Base-by-base conservation (phyloP, 1,140 invertebrate species). In the Sminthurides bifidus region DNA sequence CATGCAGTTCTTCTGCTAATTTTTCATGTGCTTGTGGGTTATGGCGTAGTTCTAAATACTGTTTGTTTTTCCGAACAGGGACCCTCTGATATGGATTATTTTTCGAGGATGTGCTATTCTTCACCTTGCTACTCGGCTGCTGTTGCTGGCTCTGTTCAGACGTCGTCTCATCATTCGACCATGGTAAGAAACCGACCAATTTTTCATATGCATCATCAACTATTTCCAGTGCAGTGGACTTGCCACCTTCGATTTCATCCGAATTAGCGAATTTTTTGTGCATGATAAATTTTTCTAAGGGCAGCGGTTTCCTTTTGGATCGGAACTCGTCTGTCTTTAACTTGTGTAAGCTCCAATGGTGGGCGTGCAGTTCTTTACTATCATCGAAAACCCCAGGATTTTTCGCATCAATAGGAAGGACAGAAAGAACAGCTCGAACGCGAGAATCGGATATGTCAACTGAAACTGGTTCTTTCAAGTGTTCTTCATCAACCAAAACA, bases 391-490 rank as follows among this genome's bases (percentile, higher is more conserved):
- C 5, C 21, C 5, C 8, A 46, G 10, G 6, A 17, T 46, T 17
- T 5, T 26, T 26, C 24, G 21, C 44, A n/a, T 41, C 38, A 4
- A 41, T 8, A 6, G 43, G 43, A n/a, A 21, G 12, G 17, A 49
- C 46, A 31, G 27, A 30, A 2, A 49, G 30, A 31, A 49, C 46
- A 33, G 46, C 46, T 10, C 30, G 5, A 3, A 49, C 46, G 17
- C 35, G 31, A 33, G 31, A 27, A 26, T 49, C 35, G 14, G 46
- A 49, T 4, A 49, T 35, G 21, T 49, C 46, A 8, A 49, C 21
- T 10, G 46, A 49, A 21, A 49, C 29, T 5, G 46, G 46, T 26
- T 49, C 35, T n/a, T n/a, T 49, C 14, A 49, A 26, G 12, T 49
- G 31, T 12, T 49, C 46, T 6, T 27, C 14, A 33, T 49, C 46